Conservation (phyloP, 2,888 invertebrate species). For the Sinotaia quadrata region DNA sequence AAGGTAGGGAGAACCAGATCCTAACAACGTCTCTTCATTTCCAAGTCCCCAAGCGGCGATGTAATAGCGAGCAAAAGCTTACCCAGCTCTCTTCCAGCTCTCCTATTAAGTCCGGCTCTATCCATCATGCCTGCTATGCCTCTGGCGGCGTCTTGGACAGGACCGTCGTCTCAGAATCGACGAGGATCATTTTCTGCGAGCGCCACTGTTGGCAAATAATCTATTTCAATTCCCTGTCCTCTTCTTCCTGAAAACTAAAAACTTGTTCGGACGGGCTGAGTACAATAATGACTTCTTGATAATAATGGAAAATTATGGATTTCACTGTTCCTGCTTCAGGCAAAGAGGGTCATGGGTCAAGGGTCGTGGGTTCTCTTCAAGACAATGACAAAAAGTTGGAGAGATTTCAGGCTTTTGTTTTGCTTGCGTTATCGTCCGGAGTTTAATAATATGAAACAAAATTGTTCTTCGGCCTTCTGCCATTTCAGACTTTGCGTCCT, state of each 20-base stretch:
- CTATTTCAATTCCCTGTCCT: slow-evolving; percentile 26
- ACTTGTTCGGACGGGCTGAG: background rate
- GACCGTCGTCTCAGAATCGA: background rate
- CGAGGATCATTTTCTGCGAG: slow-evolving; percentile 10
- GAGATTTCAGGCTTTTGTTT: no score
- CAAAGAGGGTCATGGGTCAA: background rate
- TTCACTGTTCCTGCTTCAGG: background rate
- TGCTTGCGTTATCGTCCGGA: no score
- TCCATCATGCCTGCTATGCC: background rate
- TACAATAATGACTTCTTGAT: background rate
- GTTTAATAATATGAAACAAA: no score
- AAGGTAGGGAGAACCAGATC: no score
- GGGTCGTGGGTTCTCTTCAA: background rate
- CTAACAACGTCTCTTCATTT: no score
- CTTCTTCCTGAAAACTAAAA: background rate
- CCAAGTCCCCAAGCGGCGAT: background rate
- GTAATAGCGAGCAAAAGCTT: background rate
- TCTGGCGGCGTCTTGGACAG: background rate
- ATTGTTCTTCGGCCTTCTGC: no score
- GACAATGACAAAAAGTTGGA: background rate
- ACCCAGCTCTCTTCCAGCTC: background rate
- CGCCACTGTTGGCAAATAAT: slow-evolving; percentile 16
- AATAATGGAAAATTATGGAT: background rate
- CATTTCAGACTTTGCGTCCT: no score
- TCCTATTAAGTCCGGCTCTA: slow-evolving; percentile 2